Base-by-base conservation (phyloP, 2,888 invertebrate species). In the Lasioglossum marginatum region DNA sequence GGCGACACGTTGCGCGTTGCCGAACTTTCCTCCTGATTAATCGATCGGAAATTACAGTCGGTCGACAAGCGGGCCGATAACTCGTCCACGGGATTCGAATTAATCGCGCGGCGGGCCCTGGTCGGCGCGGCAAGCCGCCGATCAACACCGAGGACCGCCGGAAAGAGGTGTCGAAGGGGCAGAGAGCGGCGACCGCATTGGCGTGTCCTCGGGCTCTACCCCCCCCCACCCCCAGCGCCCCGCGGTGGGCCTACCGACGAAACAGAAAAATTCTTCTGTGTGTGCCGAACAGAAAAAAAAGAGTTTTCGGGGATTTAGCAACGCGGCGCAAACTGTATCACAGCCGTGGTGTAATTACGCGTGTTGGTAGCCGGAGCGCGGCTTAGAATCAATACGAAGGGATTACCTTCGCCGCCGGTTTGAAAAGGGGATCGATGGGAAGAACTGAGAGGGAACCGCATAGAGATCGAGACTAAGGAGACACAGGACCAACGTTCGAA, bases 1-100 rank as follows among this genome's bases (percentile, higher is more conserved):
- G 94, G 94, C 94, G 93, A 93, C 93, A 92, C 93, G 57, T 12
- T 57, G n/a, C 92, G 91, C 90, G 91, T 89, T 92, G 92, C 92
- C 92, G 92, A 92, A 94, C 92, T 93, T 93, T 93, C 92, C 91
- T 90, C 91, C 91, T 92, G 93, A 93, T 94, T 93, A 93, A 93
- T 93, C 93, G 93, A 92, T 93, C 91, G 90, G 86, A 88, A 91
- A 91, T 91, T 91, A 87, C 68, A 68, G 80, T 52, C 76, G 57
- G 83, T 77, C 84, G 31, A 40, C 40, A 12, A 57, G 57, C 37
- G 19, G 19, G 73, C 80, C 71, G 74, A 84, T 79, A 84, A 80
- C 57, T 78, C 57, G 57, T 57, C 52, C 16, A 77, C 16, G 74
- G 66, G 76, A 87, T 79, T 74, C 77, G 82, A 83, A 82, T 88